These are phyloP conservation scores for Drosophila arizonae DNA, from an alignment of 1,140 invertebrate genomes.

Conservation along the genomic window DNA sequence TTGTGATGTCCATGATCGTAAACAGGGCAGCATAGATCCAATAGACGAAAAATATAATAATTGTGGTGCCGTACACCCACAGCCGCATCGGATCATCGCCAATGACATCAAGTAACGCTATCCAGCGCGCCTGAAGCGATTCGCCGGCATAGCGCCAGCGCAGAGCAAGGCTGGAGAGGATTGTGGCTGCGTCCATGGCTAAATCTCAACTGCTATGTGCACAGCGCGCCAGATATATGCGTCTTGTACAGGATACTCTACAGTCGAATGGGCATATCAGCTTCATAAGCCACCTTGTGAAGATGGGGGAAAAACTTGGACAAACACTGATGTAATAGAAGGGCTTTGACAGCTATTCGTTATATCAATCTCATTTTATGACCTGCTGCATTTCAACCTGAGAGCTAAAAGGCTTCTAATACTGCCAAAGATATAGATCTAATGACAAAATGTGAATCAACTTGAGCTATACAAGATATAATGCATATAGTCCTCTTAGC, in stretches of 20 bases:
- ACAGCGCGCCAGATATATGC: not conserved
- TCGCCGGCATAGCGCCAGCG: constrained; percentile 56
- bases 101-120: constrained; percentile 47
- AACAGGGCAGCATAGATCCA: constrained; percentile 90
- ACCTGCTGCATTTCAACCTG: too few relatives aligned
- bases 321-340: too few relatives aligned
- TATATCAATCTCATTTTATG: too few relatives aligned
- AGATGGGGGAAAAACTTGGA: too few relatives aligned
- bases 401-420: too few relatives aligned
- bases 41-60: constrained; percentile 86
- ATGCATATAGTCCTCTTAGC: too few relatives aligned
- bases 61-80: constrained; percentile 86
- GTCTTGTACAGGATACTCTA: not conserved
- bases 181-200: constrained; percentile 18
- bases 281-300: not conserved
- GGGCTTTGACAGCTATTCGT: too few relatives aligned
- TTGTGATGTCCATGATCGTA: constrained; percentile 88
- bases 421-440: too few relatives aligned
- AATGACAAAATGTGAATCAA: too few relatives aligned
- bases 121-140: constrained; percentile 51
- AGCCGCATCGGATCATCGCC: constrained; percentile 85
- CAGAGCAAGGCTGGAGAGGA: constrained; percentile 18
- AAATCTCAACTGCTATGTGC: constrained; percentile 9
- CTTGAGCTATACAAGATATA: too few relatives aligned
- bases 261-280: not conserved